Evolutionary conservation across 2,113 vertebrate genomes (phyloP).

Genomic region (Cephalopholis sonnerati): DNA sequence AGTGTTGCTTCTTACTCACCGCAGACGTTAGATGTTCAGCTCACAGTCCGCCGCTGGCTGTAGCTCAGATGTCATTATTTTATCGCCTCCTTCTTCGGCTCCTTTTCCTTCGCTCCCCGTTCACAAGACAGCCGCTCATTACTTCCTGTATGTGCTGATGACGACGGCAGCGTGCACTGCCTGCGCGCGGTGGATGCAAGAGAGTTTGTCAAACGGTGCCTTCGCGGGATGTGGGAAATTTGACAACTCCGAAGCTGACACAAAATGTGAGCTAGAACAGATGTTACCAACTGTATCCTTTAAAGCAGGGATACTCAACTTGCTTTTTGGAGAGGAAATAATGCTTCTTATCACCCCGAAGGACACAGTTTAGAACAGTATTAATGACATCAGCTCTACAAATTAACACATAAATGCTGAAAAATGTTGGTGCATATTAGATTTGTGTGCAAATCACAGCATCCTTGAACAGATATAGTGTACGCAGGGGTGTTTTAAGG

Average conservation of each 20-base stretch:
- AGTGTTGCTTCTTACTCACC: slow-evolving; percentile 54
- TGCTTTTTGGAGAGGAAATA: no score
- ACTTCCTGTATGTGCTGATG: slow-evolving; percentile 74
- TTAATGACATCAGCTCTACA: no score
- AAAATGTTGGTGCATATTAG: no score
- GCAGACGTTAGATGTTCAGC: slow-evolving; percentile 24
- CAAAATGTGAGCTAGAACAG: no score
- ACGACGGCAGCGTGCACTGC: slow-evolving; percentile 46
- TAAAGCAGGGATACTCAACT: no score
- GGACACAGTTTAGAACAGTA: no score
- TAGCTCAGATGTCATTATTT: slow-evolving; percentile 42
- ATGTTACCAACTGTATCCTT: no score
- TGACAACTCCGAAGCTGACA: fast-evolving
- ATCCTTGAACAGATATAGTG: no score
- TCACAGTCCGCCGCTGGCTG: background rate
- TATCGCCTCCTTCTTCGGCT: slow-evolving; percentile 9
- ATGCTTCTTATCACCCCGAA: no score
- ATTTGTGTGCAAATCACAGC: no score
- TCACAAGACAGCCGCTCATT: slow-evolving; percentile 18
- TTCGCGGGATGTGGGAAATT: slow-evolving; percentile 47
- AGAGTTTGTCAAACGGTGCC: slow-evolving; percentile 19
- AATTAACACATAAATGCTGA: no score
- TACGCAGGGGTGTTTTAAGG: no score
- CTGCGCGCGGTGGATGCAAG: slow-evolving; percentile 1
- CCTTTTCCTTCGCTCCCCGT: slow-evolving; percentile 13